Percentiles rank a stretch among this genome's conserved stretches.
Conservation (phyloP, 2,888 invertebrate species). For the Philereme transversata region DNA sequence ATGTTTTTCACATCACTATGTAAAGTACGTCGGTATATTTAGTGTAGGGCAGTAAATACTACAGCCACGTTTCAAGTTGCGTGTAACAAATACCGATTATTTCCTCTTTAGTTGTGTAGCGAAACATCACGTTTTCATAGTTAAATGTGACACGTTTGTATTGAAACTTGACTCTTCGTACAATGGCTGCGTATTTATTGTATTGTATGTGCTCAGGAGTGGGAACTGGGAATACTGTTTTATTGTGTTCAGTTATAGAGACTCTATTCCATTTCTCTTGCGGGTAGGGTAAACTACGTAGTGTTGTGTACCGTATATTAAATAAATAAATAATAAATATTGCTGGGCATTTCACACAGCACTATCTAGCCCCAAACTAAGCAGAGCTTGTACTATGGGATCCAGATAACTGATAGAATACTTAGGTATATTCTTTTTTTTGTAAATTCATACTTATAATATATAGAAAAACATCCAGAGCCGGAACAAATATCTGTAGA, state of each 20-base stretch:
- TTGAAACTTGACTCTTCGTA: constrained; percentile 53
- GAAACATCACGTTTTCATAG: constrained; percentile 61
- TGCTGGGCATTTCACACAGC: no score
- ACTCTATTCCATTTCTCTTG: constrained; percentile 29
- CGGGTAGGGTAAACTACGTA: constrained; percentile 4
- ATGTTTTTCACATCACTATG: background rate
- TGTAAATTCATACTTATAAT: no score
- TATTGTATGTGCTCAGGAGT: constrained; percentile 16
- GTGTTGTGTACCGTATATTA: no score
- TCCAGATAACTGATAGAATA: no score
- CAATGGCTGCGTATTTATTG: constrained; percentile 42
- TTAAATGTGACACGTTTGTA: constrained; percentile 53
- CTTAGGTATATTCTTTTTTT: no score
- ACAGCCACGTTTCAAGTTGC: constrained; percentile 19
- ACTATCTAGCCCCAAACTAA: no score
- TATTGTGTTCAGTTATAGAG: constrained; percentile 33
- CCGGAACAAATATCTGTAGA: no score
- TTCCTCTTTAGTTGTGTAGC: constrained; percentile 31
- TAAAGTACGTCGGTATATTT: no score
- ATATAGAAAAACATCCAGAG: no score
- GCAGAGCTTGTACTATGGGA: no score
- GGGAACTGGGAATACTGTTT: constrained; percentile 20
- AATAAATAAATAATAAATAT: no score
- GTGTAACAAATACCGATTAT: constrained; percentile 26
- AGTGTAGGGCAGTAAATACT: constrained; percentile 13